Evolutionary conservation across 2,888 invertebrate genomes (phyloP).

Genomic region (Macrophya annulata): DNA sequence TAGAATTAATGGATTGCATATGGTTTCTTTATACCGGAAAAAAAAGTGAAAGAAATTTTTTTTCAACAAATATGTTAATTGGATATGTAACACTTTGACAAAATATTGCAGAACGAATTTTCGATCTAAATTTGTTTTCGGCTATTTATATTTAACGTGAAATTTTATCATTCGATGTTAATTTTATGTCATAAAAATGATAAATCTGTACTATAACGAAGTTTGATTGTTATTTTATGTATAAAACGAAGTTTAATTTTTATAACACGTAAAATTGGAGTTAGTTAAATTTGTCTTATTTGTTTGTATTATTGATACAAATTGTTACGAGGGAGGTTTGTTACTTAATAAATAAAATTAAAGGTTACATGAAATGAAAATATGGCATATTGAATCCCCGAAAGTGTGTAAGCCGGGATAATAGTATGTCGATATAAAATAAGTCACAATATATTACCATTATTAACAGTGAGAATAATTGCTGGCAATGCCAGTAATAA

Average conservation of each 20-base stretch:
- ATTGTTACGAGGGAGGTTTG: background rate
- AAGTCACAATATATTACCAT: constrained; percentile 82
- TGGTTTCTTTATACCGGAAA: background rate
- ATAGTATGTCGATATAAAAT: background rate
- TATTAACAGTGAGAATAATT: constrained; percentile 86
- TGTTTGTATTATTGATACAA: background rate
- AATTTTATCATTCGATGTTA: background rate
- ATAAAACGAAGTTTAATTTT: background rate
- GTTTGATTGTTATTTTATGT: background rate
- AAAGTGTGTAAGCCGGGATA: background rate
- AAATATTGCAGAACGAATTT: background rate
- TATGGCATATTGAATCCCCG: constrained; percentile 25
- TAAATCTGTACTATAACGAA: constrained; percentile 19
- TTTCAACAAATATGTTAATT: background rate
- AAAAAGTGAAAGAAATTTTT: background rate
- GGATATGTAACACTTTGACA: background rate
- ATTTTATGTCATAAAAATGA: constrained; percentile 37
- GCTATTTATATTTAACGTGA: constrained; percentile 47
- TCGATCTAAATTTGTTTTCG: background rate
- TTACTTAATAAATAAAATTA: background rate
- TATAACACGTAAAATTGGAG: background rate
- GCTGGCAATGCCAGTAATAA: constrained; percentile 87
- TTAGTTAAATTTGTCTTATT: background rate
- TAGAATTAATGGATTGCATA: background rate
- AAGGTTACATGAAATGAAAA: background rate